Evolutionary conservation across 2,888 invertebrate species (phyloP).

Genomic region (Conops quadrifasciatus): DNA sequence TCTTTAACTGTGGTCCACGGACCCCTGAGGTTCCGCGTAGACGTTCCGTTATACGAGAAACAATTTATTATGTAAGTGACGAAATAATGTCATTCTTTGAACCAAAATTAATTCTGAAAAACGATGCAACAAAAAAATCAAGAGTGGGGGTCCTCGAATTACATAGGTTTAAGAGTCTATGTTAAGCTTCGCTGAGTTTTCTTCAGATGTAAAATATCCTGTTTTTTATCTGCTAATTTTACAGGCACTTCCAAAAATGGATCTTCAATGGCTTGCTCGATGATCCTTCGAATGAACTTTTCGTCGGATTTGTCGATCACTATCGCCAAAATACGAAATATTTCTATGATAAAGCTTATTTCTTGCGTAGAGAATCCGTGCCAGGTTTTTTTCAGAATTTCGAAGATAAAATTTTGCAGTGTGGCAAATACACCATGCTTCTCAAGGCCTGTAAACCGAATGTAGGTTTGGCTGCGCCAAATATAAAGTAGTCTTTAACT

Average conservation of each 20-base stretch:
- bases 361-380: conserved; percentile 62
- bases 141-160: too few species aligned
- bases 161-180: too few species aligned
- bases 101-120: too few species aligned
- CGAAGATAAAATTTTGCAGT: conserved; percentile 73
- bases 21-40: too few species aligned
- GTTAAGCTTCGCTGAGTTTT: too few species aligned
- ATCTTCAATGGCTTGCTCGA: conserved; percentile 84
- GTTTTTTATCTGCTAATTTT: conserved; percentile 11
- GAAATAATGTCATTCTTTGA: too few species aligned
- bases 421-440: conserved; percentile 78
- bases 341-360: conserved; percentile 62
- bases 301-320: conserved; percentile 68
- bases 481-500: conserved; percentile 7
- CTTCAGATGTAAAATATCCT: too few species aligned
- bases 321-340: conserved; percentile 59
- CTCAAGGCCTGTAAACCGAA: conserved; percentile 75
- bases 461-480: conserved; percentile 65
- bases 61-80: too few species aligned
- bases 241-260: conserved; percentile 75
- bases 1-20: too few species aligned
- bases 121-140: too few species aligned
- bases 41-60: too few species aligned
- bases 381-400: conserved; percentile 75
- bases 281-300: conserved; percentile 85